Evolutionary conservation across 2,888 invertebrate species (phyloP).

Genomic region (Stictocephala bisonia): DNA sequence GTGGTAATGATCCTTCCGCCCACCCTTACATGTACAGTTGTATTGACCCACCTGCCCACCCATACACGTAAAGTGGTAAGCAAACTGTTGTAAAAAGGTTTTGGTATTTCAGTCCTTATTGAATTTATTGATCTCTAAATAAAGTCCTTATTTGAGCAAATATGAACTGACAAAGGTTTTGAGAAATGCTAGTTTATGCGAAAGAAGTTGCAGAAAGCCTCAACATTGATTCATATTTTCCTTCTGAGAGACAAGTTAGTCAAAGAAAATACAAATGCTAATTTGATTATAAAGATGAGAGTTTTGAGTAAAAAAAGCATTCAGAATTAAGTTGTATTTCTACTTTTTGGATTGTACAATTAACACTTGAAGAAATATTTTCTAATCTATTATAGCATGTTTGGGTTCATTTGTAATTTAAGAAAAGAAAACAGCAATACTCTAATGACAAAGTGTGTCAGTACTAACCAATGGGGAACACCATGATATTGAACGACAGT

Average conservation of each 20-base stretch:
- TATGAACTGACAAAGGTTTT: too few relatives aligned
- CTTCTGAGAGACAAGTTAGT: neutral
- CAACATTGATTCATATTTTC: neutral
- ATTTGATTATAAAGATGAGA: neutral
- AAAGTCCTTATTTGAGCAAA: neutral
- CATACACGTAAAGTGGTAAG: too few relatives aligned
- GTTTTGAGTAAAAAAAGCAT: neutral
- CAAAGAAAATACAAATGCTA: neutral
- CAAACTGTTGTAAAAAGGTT: neutral
- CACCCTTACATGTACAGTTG: too few relatives aligned
- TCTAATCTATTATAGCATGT: neutral
- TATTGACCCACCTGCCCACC: too few relatives aligned
- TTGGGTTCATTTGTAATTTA: neutral
- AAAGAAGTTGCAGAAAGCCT: neutral
- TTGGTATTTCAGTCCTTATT: neutral
- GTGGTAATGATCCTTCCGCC: too few relatives aligned
- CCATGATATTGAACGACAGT: neutral
- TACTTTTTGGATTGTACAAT: neutral
- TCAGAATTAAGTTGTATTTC: neutral
- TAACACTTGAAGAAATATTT: neutral
- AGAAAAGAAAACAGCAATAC: neutral
- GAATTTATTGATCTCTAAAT: neutral
- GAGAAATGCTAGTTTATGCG: neutral
- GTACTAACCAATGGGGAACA: neutral
- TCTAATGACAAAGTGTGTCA: neutral